Base-by-base conservation (phyloP, 2,888 invertebrate genomes). In the Adineta ricciae region DNA sequence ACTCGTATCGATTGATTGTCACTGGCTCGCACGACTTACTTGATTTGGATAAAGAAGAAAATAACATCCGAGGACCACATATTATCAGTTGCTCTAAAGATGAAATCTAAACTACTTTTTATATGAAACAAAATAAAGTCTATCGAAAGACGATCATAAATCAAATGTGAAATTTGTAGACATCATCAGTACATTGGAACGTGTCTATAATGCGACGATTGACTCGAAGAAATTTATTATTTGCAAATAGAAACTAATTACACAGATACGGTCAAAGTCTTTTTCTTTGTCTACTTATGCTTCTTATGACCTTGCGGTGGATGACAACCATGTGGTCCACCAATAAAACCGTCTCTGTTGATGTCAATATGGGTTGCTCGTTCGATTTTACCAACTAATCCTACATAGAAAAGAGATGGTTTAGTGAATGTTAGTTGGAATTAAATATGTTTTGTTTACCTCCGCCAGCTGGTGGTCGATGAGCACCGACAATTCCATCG, bases 1-100 rank as follows among this genome's bases (percentile, higher is more conserved):
- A 41, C 41, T 78, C 78, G 24, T 78, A 78, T 78, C 78, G 78
- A 24, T 78, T 78, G 11, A 78, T 78, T 41, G 78, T 78, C 11
- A 78, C 78, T 24, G 78, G 78, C 11, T 78, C 78, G 9, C 38
- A 38, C 38, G 41, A 78, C 14, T 41, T 78, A 41, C n/a, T 78
- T n/a, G 41, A 78, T 41, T 38, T 78, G n/a, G 24, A 78, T 2
- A 14, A 78, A n/a, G 78, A 41, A 21, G 41, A 41, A 24, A 64
- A 64, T 4, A 64, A 64, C 7, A 41, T 78, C 21, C 32, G 41
- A 78, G 78, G 78, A n/a, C 78, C 78, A 11, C 78, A 78, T 78
- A 78, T 78, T n/a, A 41, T 78, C 21, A 41, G n/a, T 1, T 78
- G 41, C 41, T 78, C 14, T 16, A 78, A 21, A n/a, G n/a, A n/a